phyloP scores from a whole-genome alignment of 1,140 invertebrate genomes.

The Drosophila sproati region DNA sequence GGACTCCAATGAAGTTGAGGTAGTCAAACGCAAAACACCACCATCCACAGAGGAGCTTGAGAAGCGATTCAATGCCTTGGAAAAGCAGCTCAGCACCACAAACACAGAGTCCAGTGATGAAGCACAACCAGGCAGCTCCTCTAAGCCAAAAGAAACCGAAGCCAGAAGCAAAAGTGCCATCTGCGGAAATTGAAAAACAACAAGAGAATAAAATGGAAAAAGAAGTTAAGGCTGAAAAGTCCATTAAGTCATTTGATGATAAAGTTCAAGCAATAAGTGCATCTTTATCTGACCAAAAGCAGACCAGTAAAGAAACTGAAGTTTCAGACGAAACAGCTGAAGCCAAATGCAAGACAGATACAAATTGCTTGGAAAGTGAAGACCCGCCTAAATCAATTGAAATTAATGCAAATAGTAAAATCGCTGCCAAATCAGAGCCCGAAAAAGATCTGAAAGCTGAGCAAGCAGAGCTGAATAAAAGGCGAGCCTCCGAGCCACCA shows the following conservation, averaged over 20 bases:
- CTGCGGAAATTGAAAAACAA: neutral
- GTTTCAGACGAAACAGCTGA: neutral
- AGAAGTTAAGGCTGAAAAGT: conserved; percentile 15
- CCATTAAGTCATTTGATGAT: conserved; percentile 49
- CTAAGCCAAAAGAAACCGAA: conserved; percentile 1
- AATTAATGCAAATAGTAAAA: neutral
- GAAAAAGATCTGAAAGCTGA: neutral
- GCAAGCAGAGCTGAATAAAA: conserved; percentile 20
- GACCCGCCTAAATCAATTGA: neutral
- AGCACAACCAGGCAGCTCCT: conserved; percentile 6
- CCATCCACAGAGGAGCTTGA: conserved; percentile 79
- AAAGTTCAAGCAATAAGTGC: conserved; percentile 47
- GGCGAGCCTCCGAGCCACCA: conserved; percentile 74
- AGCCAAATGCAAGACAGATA: conserved; percentile 11
- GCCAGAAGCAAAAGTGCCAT: conserved; percentile 8
- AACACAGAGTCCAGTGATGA: conserved; percentile 33
- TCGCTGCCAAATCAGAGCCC: neutral
- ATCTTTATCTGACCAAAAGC: conserved; percentile 12
- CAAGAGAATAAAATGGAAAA: neutral
- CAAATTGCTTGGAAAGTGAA: neutral
- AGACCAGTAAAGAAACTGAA: neutral
- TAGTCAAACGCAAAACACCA: conserved; percentile 50
- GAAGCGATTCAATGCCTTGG: conserved; percentile 75
- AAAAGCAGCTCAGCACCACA: conserved; percentile 64
- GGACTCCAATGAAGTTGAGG: conserved; percentile 8